These are phyloP conservation scores for Rana temporaria DNA, from an alignment of 2,113 vertebrate species.

Conservation along the genomic window DNA sequence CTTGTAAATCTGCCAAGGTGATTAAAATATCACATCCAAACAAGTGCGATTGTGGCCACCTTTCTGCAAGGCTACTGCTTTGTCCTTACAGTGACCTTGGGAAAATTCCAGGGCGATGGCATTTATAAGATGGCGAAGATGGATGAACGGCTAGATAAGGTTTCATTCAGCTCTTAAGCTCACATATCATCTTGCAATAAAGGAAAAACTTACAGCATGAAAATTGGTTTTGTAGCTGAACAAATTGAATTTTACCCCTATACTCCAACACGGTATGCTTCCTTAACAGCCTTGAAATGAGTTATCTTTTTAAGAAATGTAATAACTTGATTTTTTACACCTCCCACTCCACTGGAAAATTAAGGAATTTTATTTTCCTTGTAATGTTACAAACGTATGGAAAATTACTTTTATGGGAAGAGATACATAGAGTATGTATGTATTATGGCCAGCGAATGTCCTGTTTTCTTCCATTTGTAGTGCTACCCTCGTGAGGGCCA, in stretches of 20 bases:
- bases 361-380: slow-evolving; percentile 53
- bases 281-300: slow-evolving; percentile 57
- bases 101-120: slow-evolving; percentile 29
- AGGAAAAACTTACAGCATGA: slow-evolving; percentile 57
- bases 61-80: background rate
- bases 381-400: slow-evolving; percentile 33
- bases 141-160: slow-evolving; percentile 55
- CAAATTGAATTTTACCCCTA: slow-evolving; percentile 57
- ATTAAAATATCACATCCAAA: slow-evolving; percentile 39
- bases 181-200: slow-evolving; percentile 58
- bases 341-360: slow-evolving; percentile 52
- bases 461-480: slow-evolving; percentile 18
- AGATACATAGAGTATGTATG: slow-evolving; percentile 41
- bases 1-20: slow-evolving; percentile 23
- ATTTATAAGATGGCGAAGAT: slow-evolving; percentile 55
- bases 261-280: slow-evolving; percentile 56
- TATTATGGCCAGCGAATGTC: slow-evolving; percentile 14
- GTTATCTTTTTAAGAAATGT: slow-evolving; percentile 57
- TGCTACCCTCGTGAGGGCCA: too few relatives aligned
- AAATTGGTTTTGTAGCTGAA: slow-evolving; percentile 59
- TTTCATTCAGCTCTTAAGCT: slow-evolving; percentile 53
- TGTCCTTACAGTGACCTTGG: slow-evolving; percentile 52
- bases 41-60: background rate
- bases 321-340: slow-evolving; percentile 58
- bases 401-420: slow-evolving; percentile 35